Evolutionary conservation across 1,140 invertebrate species (phyloP), one percentile per base, ranked within the genome.

Genomic region (Diorhabda sublineata): DNA sequence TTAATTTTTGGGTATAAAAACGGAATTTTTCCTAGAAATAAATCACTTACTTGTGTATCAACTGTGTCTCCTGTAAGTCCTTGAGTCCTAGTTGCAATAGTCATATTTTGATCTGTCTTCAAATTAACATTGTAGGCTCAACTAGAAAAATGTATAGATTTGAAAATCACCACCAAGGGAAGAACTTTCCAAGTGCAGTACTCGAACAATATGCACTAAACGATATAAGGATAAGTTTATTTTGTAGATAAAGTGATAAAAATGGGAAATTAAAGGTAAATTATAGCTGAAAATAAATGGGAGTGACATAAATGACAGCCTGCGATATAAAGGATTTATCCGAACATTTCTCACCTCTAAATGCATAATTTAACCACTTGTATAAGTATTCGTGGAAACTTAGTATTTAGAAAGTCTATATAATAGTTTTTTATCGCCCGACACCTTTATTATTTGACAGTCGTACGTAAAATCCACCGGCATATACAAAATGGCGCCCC

Each of bases 71-170:
- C 84, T 69, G 84, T 82, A 70, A 86, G 81, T 78, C 85, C 85
- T 81, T 87, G 86, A 77, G 86, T 86, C 81, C 85, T 84, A 56
- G 86, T 87, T 81, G 85, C 84, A 79, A 88, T 87, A 76, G 87
- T 88, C 87, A 88, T 88, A 70, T 76, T 74, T 73, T 41, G 62
- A 58, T 70, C 68, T 73, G 61, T 67, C 69, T 72, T 75, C 72
- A 78, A 64, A 74, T 64, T 68, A 71, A 62, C 74, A 76, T 77
- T 71, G 72, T 77, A 69, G 68, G 69, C 61, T 67, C 43, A 64
- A 72, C 74, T 70, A 58, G 60, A 76, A 73, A 69, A 68, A 60
- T 45, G 63, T 8, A 63, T 44, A 42, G 42, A 42, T 9, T 60
- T 26, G 26, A 26, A 26, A 26, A 26, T 26, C 26, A 26, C 26